A percentile compares a stretch with the other conserved stretches of the same genome.
Conservation (phyloP, 2,888 invertebrate species). For the Brachylomia viminalis region DNA sequence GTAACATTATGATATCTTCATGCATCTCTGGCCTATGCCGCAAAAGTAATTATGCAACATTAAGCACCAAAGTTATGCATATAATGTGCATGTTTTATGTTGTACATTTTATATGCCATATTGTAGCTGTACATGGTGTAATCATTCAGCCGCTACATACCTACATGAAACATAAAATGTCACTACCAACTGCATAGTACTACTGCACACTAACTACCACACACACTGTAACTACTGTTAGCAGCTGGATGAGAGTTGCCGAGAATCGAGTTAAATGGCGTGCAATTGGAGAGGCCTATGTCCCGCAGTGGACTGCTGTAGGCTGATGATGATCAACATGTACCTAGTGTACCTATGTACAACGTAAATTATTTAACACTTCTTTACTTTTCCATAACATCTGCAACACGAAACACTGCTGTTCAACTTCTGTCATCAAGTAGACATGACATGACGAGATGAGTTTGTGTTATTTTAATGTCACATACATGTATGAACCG, state of each 20-base stretch:
- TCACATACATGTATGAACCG: not conserved
- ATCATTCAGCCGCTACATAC: conserved; percentile 4
- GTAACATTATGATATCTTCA: conserved; percentile 22
- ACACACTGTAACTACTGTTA: no score
- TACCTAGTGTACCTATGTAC: not conserved
- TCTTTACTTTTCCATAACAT: not conserved
- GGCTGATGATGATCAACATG: no score
- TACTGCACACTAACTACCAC: no score
- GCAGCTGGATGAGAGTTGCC: no score
- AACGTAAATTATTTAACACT: not conserved
- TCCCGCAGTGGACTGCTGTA: no score
- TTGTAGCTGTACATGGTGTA: conserved; percentile 1
- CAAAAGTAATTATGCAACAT: conserved; percentile 9
- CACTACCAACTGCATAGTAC: no score
- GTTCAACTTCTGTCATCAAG: not conserved
- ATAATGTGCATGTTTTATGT: conserved; percentile 6
- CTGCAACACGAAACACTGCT: not conserved
- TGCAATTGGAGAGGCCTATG: no score
- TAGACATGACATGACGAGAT: not conserved
- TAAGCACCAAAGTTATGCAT: conserved; percentile 4
- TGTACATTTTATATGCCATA: conserved; percentile 1
- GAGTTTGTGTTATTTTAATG: conserved; percentile 1
- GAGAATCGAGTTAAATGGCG: no score
- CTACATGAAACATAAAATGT: conserved; percentile 2
- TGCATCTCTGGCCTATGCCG: conserved; percentile 11